Percentiles rank a stretch among this genome's conserved stretches.
These are phyloP conservation scores for Rhagologus leucostigma DNA, from an alignment of 2,113 vertebrate genomes.

Conservation along the genomic window DNA sequence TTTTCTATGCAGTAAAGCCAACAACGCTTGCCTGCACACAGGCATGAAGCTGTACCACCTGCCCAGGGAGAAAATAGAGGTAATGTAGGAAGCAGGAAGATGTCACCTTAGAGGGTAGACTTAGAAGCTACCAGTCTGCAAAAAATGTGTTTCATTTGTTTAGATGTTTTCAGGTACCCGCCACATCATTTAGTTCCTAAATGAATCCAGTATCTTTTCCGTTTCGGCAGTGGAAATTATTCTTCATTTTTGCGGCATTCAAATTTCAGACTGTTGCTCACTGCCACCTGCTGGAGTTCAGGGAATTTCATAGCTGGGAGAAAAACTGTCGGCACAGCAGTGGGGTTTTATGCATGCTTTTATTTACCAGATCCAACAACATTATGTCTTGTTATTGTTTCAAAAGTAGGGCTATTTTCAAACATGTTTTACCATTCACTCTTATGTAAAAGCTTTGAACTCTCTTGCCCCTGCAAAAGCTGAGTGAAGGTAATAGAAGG, in stretches of 20 bases:
- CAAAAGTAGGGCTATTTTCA: background rate
- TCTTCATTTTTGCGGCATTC: background rate
- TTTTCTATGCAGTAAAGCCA: background rate
- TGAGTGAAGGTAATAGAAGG: background rate
- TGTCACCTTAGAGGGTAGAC: background rate
- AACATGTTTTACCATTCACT: background rate
- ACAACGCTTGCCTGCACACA: background rate
- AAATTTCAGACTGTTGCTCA: background rate
- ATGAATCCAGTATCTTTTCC: background rate
- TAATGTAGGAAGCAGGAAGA: background rate
- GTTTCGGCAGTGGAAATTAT: background rate
- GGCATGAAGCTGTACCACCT: background rate
- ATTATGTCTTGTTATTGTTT: background rate
- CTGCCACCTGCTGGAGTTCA: constrained; percentile 52
- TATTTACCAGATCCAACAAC: background rate
- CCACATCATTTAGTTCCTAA: background rate
- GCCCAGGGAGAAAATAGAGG: background rate
- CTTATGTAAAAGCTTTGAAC: background rate
- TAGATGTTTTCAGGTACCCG: background rate
- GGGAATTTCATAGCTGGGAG: background rate
- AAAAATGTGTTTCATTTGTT: constrained; percentile 44
- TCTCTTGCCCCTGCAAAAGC: background rate
- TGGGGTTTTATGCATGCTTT: background rate
- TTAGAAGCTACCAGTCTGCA: background rate
- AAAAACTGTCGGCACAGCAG: background rate